Evolutionary conservation across 2,888 invertebrate species (phyloP), one percentile per base, ranked within the genome.

Genomic region (Drosophila merina): DNA sequence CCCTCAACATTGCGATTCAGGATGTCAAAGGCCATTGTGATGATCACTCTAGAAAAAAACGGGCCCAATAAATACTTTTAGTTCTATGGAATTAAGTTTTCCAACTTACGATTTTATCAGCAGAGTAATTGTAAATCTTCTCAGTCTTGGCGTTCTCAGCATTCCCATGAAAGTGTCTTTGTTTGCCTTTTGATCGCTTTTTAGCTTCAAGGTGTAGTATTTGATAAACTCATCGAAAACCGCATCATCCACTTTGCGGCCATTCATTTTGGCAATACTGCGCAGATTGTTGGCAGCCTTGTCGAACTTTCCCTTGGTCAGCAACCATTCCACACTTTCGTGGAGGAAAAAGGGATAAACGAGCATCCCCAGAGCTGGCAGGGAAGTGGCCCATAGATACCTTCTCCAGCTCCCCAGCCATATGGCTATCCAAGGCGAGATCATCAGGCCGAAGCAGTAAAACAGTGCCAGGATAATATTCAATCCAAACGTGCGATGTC

Each of bases 281-380:
- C 91, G 90, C 68, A 94, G 92, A 70, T 93, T 93, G 6, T 87
- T 74, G 2, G 93, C 91, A 0, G 94, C 94, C 57, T 92, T 89
- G 8, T 93, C 91, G 3, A 91, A 91, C 55, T 91, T 88, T 0
- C 93, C 92, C 78, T 92, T 92, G 67, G 93, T 93, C 10, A 94
- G 89, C 31, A 94, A 82, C 94, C 94, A 94, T 76, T 93, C 93
- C 0, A 93, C 94, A 76, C 94, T 94, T 88, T 94, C 94, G 5
- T 93, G 93, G 2, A 92, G 91, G n/a, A 93, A 75, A n/a, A 92
- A 90, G 31, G 93, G 93, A 79, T 93, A 93, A 1, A 84, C 40
- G 25, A 93, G 82, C 4, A 93, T 91, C 0, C 91, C 68, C 1
- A 92, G 40, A 12, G 93, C 92, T 0, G 94, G 94, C 31, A 93